These are phyloP conservation scores for Littorina saxatilis DNA, from an alignment of 1,140 invertebrate species.

Conservation along the genomic window DNA sequence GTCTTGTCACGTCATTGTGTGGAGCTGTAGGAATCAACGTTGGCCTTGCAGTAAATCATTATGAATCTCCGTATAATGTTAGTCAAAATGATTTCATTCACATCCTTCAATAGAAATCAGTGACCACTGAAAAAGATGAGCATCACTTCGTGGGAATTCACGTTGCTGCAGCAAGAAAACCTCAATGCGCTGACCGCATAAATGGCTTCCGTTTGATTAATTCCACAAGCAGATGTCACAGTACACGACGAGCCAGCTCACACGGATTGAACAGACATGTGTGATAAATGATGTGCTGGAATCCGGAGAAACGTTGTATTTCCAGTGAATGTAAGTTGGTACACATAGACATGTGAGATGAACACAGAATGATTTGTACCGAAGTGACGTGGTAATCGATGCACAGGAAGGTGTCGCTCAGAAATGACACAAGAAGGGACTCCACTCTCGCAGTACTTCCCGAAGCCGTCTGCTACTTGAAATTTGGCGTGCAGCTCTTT, in stretches of 20 bases:
- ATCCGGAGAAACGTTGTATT: neutral
- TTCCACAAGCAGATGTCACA: constrained; percentile 7
- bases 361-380: constrained; percentile 10
- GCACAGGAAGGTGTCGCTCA: constrained; percentile 40
- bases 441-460: constrained; percentile 9
- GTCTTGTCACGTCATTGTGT: no score
- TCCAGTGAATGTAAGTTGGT: neutral
- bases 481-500: neutral
- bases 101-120: no score
- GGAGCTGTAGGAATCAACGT: no score
- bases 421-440: constrained; percentile 32
- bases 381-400: constrained; percentile 47
- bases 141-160: no score
- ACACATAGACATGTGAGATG: neutral
- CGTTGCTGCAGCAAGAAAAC: no score
- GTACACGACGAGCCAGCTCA: neutral
- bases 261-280: neutral
- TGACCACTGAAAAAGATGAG: no score
- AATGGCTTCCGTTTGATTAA: constrained; percentile 5
- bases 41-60: no score
- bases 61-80: no score
- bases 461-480: neutral
- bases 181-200: no score
- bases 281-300: neutral
- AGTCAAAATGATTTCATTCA: no score